Evolutionary conservation across 2,888 invertebrate species (phyloP), one percentile per base, ranked within the genome.

Genomic region (Alsophila aescularia): DNA sequence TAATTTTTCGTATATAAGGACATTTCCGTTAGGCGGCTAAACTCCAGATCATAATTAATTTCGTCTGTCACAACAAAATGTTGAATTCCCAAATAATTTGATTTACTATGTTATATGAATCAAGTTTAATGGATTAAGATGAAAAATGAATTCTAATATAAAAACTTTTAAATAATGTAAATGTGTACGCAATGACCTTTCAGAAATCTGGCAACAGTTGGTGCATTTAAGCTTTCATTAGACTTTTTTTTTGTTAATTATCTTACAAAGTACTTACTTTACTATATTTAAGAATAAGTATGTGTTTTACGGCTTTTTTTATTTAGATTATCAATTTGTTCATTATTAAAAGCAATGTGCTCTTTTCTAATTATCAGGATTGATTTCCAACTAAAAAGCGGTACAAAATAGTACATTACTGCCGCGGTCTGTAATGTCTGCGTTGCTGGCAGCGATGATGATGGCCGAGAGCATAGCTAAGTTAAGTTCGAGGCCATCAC

Each of bases 31-130:
- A 45, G 36, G 16, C 13, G 13, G n/a, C 34, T 45, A 45, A 49
- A 18, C 16, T 45, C 35, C 35, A 9, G 18, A 39, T 40, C 39
- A 40, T 50, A 21, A 55, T 14, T 50, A 31, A 55, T 50, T 45
- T 31, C 42, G 36, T 50, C 45, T 50, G 55, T 55, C 55, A 55
- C 29, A 55, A 55, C 50, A 55, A 41, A 55, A 34, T 50, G 55
- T 50, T 41, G 35, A 50, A 50, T 35, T 50, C 36, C 12, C 32
- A 39, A 50, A 44, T 50, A 50, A 55, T 50, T 50, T 55, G 44
- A 49, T 54, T 39, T 35, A 54, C 36, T 54, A 31, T 54, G 48
- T 48, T 54, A 43, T 42, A 54, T 54, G 48, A 37, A 48, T 43
- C 27, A 15, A 48, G 32, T 32, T 27, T 47, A 45, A 52, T 48